Conservation (phyloP, 2,797 vertebrate genomes). For the Periparus ater region DNA sequence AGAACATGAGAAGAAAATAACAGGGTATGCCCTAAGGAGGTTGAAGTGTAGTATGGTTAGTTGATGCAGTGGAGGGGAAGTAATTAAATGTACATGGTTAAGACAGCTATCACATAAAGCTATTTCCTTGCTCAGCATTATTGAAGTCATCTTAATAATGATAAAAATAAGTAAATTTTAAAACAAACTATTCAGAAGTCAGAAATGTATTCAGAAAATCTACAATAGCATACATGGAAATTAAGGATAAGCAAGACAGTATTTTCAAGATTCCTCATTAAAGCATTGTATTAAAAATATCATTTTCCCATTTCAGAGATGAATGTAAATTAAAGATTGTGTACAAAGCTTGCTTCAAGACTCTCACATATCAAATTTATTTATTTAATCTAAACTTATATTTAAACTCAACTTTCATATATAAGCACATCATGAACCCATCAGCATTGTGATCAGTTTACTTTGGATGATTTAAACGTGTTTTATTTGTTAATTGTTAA, state of each 20-base stretch:
- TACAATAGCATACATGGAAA: background rate
- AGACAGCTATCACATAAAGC: background rate
- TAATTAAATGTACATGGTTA: conserved; percentile 1
- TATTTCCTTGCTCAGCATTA: background rate
- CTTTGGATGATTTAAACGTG: background rate
- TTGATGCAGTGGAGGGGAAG: background rate
- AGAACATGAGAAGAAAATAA: conserved; percentile 21
- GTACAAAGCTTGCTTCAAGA: background rate
- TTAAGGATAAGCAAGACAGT: background rate
- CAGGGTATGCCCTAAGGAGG: background rate
- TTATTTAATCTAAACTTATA: background rate
- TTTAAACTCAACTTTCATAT: background rate
- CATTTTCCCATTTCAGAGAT: background rate
- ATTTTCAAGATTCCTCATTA: background rate
- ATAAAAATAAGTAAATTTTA: background rate
- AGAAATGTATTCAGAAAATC: background rate
- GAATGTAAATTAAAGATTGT: background rate
- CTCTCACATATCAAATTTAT: background rate
- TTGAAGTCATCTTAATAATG: background rate
- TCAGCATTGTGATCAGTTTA: background rate
- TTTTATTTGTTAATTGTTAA: background rate
- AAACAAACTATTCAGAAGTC: background rate
- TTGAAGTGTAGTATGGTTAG: background rate
- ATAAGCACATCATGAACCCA: background rate
- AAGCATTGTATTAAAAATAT: background rate